These are phyloP conservation scores for Tretioscincus oriximinensis DNA, from an alignment of 2,113 vertebrate genomes.

Conservation along the genomic window DNA sequence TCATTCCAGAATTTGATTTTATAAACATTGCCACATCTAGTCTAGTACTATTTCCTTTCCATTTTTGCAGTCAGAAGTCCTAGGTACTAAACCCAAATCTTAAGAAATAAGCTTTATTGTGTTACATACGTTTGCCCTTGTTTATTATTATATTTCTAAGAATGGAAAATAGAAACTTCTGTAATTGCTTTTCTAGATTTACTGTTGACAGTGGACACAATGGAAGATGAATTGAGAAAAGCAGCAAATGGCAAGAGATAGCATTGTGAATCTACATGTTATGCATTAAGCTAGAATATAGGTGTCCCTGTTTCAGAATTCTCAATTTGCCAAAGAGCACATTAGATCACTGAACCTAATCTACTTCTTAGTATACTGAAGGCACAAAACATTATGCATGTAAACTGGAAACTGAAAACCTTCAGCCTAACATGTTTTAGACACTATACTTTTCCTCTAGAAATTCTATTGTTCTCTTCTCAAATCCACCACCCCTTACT, in stretches of 20 bases:
- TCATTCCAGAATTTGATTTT: background rate
- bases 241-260: background rate
- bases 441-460: no score
- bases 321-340: background rate
- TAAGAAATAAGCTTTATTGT: background rate
- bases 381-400: no score
- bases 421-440: no score
- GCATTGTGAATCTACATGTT: no score
- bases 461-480: no score
- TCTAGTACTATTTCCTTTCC: background rate
- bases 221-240: no score
- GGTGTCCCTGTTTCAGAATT: background rate
- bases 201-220: background rate
- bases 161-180: background rate
- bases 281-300: no score
- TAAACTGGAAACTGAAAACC: no score
- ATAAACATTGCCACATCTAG: background rate
- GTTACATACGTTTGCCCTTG: background rate
- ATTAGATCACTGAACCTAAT: no score
- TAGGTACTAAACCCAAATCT: background rate
- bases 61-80: background rate
- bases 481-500: no score
- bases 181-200: background rate
- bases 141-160: no score
- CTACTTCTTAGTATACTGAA: no score